Evolutionary conservation across 2,797 vertebrate genomes (phyloP).

Genomic region (Hylomyscus alleni): DNA sequence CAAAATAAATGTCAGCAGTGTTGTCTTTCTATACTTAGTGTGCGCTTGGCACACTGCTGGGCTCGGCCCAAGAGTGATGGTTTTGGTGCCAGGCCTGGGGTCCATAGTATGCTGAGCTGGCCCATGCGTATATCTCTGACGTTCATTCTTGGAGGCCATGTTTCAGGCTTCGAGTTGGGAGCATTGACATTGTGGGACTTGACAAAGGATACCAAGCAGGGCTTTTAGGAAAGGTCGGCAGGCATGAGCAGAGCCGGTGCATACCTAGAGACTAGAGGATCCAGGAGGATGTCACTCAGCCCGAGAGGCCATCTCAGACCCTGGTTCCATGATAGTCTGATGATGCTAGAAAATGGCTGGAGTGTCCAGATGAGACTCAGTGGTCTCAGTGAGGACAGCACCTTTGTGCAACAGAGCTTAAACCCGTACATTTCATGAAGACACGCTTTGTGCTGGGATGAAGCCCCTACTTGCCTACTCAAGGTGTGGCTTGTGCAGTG

Average conservation of each 20-base stretch:
- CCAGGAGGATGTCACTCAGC: rapidly evolving
- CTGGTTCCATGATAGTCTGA: rapidly evolving
- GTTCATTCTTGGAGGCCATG: neutral
- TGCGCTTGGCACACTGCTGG: neutral
- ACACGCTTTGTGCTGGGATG: neutral
- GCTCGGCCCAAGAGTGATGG: neutral
- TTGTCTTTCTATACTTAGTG: constrained; percentile 15
- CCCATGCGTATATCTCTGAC: neutral
- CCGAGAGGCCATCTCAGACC: neutral
- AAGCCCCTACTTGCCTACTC: neutral
- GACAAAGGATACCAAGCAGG: neutral
- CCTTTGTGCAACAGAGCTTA: neutral
- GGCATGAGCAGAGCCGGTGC: rapidly evolving
- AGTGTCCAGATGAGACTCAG: no score
- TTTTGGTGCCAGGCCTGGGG: neutral
- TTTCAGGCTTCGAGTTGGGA: neutral
- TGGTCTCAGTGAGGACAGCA: neutral
- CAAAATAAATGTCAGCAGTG: neutral
- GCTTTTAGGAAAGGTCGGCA: neutral
- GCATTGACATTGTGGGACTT: neutral
- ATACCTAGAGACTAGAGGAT: neutral
- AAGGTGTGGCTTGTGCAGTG: neutral
- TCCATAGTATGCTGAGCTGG: neutral
- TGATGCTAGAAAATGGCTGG: neutral
- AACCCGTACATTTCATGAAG: neutral